These are phyloP conservation scores for Phengaris alcon DNA, from an alignment of 2,888 invertebrate genomes.

Conservation along the genomic window DNA sequence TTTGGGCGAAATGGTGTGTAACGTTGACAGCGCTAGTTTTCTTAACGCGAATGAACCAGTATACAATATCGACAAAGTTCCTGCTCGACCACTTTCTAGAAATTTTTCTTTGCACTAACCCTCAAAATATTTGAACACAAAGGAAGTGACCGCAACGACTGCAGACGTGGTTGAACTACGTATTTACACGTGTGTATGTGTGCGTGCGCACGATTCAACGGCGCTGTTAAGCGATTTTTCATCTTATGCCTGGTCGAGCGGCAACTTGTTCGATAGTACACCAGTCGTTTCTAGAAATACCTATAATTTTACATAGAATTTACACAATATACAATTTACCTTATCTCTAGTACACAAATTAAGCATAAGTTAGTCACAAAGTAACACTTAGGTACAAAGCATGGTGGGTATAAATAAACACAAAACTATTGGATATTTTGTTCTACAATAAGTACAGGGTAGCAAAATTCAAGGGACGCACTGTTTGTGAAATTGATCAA, in stretches of 20 bases:
- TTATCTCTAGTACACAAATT: slow-evolving; percentile 8
- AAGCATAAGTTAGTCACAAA: slow-evolving; percentile 23
- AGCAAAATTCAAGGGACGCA: neutral
- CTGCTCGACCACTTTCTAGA: too few relatives aligned
- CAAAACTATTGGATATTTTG: slow-evolving; percentile 12
- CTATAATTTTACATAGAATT: slow-evolving; percentile 17
- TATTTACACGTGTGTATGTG: too few relatives aligned
- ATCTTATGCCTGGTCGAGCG: too few relatives aligned
- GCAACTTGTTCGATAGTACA: too few relatives aligned
- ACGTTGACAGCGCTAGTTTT: neutral
- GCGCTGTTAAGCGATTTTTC: too few relatives aligned
- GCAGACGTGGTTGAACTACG: too few relatives aligned
- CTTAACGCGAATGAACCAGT: neutral
- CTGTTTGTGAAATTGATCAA: neutral
- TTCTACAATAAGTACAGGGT: neutral
- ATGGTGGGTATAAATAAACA: neutral
- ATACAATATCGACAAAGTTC: too few relatives aligned
- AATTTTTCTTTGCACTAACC: too few relatives aligned
- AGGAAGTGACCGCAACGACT: too few relatives aligned
- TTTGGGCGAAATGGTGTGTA: neutral
- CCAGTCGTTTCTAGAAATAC: neutral
- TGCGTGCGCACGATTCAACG: too few relatives aligned
- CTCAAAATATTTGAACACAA: too few relatives aligned
- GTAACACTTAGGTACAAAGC: neutral
- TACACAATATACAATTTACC: slow-evolving; percentile 26